Percentiles rank a stretch among this genome's conserved stretches.
Evolutionary conservation across 2,113 vertebrate species (phyloP).

Genomic region (Anhinga anhinga): DNA sequence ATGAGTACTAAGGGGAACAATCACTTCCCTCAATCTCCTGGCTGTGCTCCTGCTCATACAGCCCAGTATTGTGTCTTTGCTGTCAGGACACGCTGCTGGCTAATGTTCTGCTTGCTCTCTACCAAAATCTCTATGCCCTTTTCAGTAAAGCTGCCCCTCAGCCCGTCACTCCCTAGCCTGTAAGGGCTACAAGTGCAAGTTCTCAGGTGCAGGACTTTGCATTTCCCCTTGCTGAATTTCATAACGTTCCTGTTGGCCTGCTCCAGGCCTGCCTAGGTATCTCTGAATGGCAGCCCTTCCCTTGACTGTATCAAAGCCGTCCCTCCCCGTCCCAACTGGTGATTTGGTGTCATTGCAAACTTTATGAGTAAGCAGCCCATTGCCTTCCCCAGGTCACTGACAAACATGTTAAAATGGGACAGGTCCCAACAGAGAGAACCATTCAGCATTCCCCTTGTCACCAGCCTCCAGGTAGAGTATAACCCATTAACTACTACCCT

Average conservation of each 20-base stretch:
- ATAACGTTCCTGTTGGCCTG: not conserved
- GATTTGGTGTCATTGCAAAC: not conserved
- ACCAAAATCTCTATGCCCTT: not conserved
- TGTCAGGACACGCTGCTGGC: not conserved
- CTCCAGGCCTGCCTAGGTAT: not conserved
- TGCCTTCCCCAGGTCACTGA: not conserved
- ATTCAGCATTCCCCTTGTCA: not conserved
- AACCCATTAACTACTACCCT: not conserved
- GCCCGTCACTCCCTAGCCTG: not conserved
- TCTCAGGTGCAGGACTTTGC: not conserved
- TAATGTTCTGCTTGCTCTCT: not conserved
- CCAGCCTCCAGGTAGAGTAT: not conserved
- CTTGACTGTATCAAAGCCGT: accelerated
- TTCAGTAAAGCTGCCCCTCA: not conserved
- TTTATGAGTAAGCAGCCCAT: not conserved
- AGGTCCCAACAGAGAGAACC: not conserved
- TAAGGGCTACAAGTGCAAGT: not conserved
- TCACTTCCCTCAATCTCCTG: not conserved
- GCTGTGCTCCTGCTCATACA: not conserved
- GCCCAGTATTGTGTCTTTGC: not conserved
- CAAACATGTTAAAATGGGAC: not conserved
- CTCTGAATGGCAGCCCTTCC: not conserved
- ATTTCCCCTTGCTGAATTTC: not conserved
- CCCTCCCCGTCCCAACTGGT: too few species aligned
- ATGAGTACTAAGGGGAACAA: not conserved